A percentile compares a stretch with the other conserved stretches of the same genome.
Conservation (phyloP, 1,140 invertebrate genomes). For the Plutomurus gul region DNA sequence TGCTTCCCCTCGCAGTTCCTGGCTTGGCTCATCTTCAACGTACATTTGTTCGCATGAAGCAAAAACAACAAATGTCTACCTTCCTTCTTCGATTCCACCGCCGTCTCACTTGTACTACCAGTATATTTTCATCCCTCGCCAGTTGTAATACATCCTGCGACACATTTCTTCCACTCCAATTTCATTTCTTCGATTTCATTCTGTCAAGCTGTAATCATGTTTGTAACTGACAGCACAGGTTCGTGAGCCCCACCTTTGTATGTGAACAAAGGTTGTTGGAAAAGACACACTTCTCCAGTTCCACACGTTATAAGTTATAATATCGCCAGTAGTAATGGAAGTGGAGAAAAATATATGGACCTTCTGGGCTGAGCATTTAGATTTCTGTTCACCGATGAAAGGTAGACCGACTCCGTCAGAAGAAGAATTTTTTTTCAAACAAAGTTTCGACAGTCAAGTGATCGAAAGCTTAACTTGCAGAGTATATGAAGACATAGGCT, state of each 20-base stretch:
- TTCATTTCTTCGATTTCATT: conserved; percentile 22
- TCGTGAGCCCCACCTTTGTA: neutral
- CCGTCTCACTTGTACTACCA: too few relatives aligned
- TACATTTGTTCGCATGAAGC: too few relatives aligned
- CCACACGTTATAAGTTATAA: too few relatives aligned
- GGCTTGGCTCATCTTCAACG: too few relatives aligned
- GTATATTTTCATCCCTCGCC: neutral
- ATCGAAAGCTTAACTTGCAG: too few relatives aligned
- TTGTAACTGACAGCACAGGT: conserved; percentile 3
- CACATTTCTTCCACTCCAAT: neutral
- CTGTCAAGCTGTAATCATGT: conserved; percentile 7
- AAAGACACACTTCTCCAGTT: too few relatives aligned
- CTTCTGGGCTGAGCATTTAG: neutral
- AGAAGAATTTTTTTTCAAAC: neutral
- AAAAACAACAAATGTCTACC: too few relatives aligned
- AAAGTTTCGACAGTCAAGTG: neutral
- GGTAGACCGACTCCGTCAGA: neutral
- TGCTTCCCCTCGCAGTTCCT: too few relatives aligned
- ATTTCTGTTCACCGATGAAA: neutral
- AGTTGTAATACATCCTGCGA: neutral
- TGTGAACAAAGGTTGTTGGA: neutral
- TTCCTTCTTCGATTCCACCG: too few relatives aligned
- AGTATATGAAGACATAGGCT: too few relatives aligned
- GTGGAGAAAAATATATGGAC: neutral
- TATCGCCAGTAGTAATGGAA: too few relatives aligned